Evolutionary conservation across 2,888 invertebrate species (phyloP), one percentile per base, ranked within the genome.

Genomic region (Sericinus montela): DNA sequence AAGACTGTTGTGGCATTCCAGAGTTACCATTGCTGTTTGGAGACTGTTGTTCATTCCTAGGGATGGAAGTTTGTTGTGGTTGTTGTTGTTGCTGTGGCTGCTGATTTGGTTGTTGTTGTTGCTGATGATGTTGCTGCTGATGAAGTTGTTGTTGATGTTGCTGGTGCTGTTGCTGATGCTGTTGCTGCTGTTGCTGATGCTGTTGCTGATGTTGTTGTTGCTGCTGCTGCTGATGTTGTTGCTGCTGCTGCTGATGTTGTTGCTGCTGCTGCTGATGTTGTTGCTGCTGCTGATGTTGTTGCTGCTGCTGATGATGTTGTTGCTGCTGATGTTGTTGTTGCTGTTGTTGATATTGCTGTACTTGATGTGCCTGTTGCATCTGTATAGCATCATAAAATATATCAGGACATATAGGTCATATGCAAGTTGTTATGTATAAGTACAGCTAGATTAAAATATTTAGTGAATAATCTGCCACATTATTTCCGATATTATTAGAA

Each of bases 21-120:
- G 83, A 67, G 58, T 71, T 82, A 53, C 80, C 80, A 69, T 81
- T 87, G 58, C 68, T 79, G 55, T 76, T 82, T n/a, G 83, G 70
- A 11, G 88, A 75, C 50, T 88, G 90, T 54, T 87, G 91, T 54
- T 90, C 90, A 60, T 78, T 75, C 63, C 87, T 89, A 23, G 63
- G 66, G 65, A 73, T 76, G 50, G 75, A 75, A 41, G 64, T 57
- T 55, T 71, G 91, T 3, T 72, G 74, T 0, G 69, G 72, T 1
- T 76, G 78, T 44, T 76, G 82, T 11, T 77, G 60, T 52, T 81
- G 81, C 41, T 83, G 62, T 0, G 74, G 79, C n/a, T 80, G 82
- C 23, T 70, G 74, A n/a, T 72, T 69, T 35, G 65, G 56, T 45
- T 75, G 80, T 23, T 78, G 71, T 50, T 79, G 78, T 30, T 73